Base-by-base conservation (phyloP, 1,140 invertebrate genomes). In the Lepidurus apus region DNA sequence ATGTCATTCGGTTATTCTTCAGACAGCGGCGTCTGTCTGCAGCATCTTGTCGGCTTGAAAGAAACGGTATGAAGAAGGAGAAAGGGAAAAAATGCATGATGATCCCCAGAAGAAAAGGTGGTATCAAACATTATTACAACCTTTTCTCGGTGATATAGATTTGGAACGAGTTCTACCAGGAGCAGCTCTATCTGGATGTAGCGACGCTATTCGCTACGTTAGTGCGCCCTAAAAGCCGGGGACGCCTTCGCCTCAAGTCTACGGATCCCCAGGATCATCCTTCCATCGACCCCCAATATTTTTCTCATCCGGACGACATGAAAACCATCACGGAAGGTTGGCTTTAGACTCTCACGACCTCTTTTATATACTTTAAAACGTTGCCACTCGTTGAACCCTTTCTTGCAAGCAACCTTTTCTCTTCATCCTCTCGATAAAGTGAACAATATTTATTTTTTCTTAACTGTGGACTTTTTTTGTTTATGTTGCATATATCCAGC, bases 1-100 rank as follows among this genome's bases (percentile, higher is more conserved):
- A 90, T 91, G 0, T 91, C 93, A 0, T 93, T 91, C 82, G 93
- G 92, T 0, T 88, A 94, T 0, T 93, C 92, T 82, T 94, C 93
- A 0, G 93, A 94, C 81, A 90, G 89, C 1, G 92, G 92, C 1
- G 91, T 92, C 13, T n/a, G 17, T 21, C 8, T 65, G 13, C 53
- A 65, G 53, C 53, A 21, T 17, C 9, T 65, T 65, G n/a, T 65
- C 13, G 53, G 53, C 53, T 7, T 65, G 21, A 65, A 65, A 65
- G 53, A 65, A 65, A n/a, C 53, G 53, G 53, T 65, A 65, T 65
- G 13, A 65, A 65, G 7, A 65, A 34, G 34, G 4, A 34, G 34
- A 34, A 34, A 34, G 34, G 34, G 34, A 0, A 4, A 34, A 34
- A 34, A 34, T 34, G 34, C 3, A 34, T 34, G 34, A 34, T 34